Base-by-base conservation (phyloP, 37 sponge, comb jelly and placozoan genomes). In the Ephydatia muelleri region DNA sequence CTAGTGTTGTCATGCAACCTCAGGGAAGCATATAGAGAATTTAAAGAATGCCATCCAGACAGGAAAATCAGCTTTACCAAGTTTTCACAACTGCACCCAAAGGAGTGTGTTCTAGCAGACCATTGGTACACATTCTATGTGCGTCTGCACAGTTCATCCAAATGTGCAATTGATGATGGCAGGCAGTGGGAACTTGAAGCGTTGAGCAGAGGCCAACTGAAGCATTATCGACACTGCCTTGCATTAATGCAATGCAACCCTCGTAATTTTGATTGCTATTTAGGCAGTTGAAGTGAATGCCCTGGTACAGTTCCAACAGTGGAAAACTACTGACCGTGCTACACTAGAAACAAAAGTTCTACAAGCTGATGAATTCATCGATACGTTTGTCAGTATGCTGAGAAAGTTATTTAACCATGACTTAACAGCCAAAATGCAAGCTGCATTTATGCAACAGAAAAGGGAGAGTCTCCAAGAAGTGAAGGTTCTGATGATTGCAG, bases 351-450 rank as follows among this genome's bases (percentile, higher is more conserved):
- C 78, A 57, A 57, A 57, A 57, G 19, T 57, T 57, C 57, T 57
- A 57, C 57, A 72, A 19, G 49, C 84, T 35, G 78, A 85, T 77
- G 85, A 85, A 29, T 85, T 74, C 38, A 49, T 77, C 26, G 68
- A 85, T 13, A 27, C 77, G 23, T 68, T 85, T 30, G 49, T 65
- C 43, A 75, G 80, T 33, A 70, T 57, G 67, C 72, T 86, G 28
- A 65, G 80, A 80, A 29, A 25, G 26, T 79, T 85, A 22, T 72
- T 29, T 22, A 33, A 80, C 36, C 87, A 80, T 47, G 25, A 70
- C 23, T 78, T 78, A 28, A 78, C 68, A 68, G 79, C 79, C 29
- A 77, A 39, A 43, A 70, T 78, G 72, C 86, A 85, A 40, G 30
- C 69, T 70, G n/a, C 28, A 21, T 85, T 78, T 38, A 30, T 49